phyloP scores from a whole-genome alignment of 2,888 invertebrate genomes.

The Mesoligia furuncula region DNA sequence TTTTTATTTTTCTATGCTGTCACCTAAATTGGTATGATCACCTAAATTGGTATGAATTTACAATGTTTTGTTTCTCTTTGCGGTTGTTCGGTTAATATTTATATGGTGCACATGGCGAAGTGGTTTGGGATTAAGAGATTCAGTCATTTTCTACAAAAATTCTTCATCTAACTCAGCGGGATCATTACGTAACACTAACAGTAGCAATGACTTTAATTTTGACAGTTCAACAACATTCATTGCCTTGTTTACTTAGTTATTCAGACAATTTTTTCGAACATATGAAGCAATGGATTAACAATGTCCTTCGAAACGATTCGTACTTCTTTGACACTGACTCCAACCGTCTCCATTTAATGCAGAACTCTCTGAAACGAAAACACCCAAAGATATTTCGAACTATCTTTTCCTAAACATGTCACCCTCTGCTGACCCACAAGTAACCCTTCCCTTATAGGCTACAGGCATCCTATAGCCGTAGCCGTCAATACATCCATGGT shows the following conservation, averaged over 20 bases:
- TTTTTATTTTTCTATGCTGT: slow-evolving; percentile 62
- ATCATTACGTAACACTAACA: background rate
- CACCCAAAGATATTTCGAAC: background rate
- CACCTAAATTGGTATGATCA: slow-evolving; percentile 63
- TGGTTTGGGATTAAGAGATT: slow-evolving; percentile 38
- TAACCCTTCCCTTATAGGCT: slow-evolving; percentile 50
- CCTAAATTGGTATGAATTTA: slow-evolving; percentile 63
- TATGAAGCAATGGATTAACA: background rate
- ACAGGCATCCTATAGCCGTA: slow-evolving; percentile 24
- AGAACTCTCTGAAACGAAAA: background rate
- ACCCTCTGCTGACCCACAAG: slow-evolving; percentile 39
- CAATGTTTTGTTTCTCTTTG: slow-evolving; percentile 50
- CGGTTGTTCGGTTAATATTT: slow-evolving; percentile 23
- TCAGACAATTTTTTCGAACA: background rate
- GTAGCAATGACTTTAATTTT: background rate
- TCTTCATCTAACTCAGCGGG: background rate
- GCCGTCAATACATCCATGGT: slow-evolving; percentile 51
- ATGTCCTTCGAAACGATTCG: no score
- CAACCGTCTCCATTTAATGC: background rate
- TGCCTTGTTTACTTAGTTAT: background rate
- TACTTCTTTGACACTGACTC: background rate
- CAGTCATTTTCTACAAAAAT: background rate
- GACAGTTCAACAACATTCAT: background rate
- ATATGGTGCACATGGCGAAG: slow-evolving; percentile 4
- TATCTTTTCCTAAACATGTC: slow-evolving; percentile 8